Evolutionary conservation across 2,113 vertebrate species (phyloP).

Genomic region (Suncus etruscus): DNA sequence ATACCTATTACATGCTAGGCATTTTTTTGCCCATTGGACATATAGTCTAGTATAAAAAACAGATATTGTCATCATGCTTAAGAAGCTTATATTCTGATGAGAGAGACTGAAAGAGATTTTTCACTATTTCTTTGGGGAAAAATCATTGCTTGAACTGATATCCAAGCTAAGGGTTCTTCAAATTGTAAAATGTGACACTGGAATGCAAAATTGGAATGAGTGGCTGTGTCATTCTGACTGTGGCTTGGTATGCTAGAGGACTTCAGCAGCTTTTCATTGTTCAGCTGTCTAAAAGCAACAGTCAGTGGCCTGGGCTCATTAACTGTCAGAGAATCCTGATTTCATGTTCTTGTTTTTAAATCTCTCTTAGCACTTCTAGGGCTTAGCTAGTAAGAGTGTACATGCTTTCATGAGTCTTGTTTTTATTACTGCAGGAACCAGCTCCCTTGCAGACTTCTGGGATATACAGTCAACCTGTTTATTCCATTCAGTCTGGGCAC

Average conservation of each 20-base stretch:
- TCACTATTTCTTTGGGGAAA: too few relatives aligned
- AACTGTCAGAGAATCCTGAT: neutral
- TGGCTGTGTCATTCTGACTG: neutral
- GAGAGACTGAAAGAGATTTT: neutral
- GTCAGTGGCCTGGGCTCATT: neutral
- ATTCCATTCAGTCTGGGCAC: neutral
- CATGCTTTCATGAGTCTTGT: neutral
- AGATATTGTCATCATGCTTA: neutral
- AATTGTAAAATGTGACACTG: neutral
- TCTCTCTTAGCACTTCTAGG: constrained; percentile 6
- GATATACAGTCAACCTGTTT: neutral
- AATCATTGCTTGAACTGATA: too few relatives aligned
- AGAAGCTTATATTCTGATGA: neutral
- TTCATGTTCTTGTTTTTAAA: constrained; percentile 3
- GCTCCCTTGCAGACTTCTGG: neutral
- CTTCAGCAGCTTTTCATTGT: neutral
- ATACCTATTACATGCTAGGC: neutral
- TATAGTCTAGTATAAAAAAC: constrained; percentile 1
- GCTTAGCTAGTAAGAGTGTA: neutral
- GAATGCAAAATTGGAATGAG: too few relatives aligned
- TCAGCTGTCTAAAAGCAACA: neutral
- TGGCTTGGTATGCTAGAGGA: neutral
- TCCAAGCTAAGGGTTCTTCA: neutral
- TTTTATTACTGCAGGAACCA: neutral
- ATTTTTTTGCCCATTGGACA: neutral